Evolutionary conservation across 2,113 vertebrate genomes (phyloP), one percentile per base, ranked within the genome.

Genomic region (Phrynosoma blainvillii): DNA sequence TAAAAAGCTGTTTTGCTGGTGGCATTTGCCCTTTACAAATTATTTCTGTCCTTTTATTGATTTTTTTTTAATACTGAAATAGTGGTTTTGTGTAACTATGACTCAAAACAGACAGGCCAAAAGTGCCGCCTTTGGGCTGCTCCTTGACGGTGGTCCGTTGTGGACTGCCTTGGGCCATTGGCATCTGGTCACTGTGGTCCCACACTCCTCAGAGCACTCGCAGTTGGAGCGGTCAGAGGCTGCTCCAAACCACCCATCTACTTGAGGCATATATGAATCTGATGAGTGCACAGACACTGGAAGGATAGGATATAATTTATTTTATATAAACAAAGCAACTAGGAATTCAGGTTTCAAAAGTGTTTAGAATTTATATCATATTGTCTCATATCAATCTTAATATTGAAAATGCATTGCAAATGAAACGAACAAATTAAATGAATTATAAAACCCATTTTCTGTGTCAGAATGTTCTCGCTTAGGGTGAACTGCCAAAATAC

Each of bases 331-430:
- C 20, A 42, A 77, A 77, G 23, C 25, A 79, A n/a, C 25, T 18
- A 27, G 27, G 2, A 76, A 3, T 66, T 78, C 10, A 42, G 13
- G 11, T 70, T 68, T 79, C 30, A 68, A 13, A 86, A 79, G 66
- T 32, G 81, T n/a, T 83, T 40, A 86, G 76, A 79, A 79, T 66
- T 79, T 70, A 54, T 54, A 68, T 70, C 47, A 79, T 25, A 70
- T 16, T 27, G 30, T 73, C 25, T 42, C 27, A 16, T 11, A 56
- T 56, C 9, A 16, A 30, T 59, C 79, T n/a, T 56, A 70, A 32
- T 70, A 54, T 20, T 80, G 7, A 36, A 79, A 71, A 78, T 47
- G 79, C 2, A 18, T 73, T 47, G 25, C 12, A 40, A 56, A 27
- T 80, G 47, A 36, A 84, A 68, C 11, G 18, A 82, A 68, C 11